Conservation (phyloP, 2,797 vertebrate genomes). For the Labroides dimidiatus region DNA sequence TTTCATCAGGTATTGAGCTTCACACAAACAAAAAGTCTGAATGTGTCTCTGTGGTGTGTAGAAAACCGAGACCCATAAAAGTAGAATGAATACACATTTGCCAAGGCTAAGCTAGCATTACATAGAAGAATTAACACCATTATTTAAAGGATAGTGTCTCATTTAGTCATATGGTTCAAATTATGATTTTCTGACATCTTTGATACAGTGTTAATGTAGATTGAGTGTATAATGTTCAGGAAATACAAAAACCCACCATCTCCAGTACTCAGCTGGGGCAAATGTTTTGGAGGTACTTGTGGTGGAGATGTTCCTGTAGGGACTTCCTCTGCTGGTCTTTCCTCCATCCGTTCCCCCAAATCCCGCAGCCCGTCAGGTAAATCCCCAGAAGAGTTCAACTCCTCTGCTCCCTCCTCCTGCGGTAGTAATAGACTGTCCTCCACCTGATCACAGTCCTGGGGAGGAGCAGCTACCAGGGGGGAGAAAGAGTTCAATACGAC, state of each 20-base stretch:
- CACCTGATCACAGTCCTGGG: conserved; percentile 72
- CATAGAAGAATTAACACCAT: no score
- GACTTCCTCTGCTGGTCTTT: conserved; percentile 71
- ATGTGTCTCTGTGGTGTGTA: no score
- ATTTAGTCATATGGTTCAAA: not conserved
- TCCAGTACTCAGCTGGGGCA: conserved; percentile 71
- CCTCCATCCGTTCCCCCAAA: conserved; percentile 62
- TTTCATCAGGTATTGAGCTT: no score
- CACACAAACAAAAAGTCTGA: no score
- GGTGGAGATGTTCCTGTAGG: conserved; percentile 74
- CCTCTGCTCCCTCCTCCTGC: conserved; percentile 61
- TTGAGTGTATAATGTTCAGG: not conserved
- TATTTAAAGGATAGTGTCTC: no score
- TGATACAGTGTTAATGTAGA: not conserved
- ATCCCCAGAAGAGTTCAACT: conserved; percentile 52
- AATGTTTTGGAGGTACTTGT: conserved; percentile 73
- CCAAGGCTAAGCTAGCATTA: no score
- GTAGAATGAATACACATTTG: no score
- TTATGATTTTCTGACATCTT: not conserved
- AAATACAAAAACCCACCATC: conserved; percentile 73
- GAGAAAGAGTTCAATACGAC: not conserved
- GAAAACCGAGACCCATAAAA: no score
- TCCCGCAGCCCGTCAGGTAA: conserved; percentile 75
- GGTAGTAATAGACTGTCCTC: conserved; percentile 60
- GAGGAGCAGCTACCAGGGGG: conserved; percentile 48